These are phyloP conservation scores for Aradus depressus DNA, from an alignment of 2,888 invertebrate genomes.

Conservation along the genomic window DNA sequence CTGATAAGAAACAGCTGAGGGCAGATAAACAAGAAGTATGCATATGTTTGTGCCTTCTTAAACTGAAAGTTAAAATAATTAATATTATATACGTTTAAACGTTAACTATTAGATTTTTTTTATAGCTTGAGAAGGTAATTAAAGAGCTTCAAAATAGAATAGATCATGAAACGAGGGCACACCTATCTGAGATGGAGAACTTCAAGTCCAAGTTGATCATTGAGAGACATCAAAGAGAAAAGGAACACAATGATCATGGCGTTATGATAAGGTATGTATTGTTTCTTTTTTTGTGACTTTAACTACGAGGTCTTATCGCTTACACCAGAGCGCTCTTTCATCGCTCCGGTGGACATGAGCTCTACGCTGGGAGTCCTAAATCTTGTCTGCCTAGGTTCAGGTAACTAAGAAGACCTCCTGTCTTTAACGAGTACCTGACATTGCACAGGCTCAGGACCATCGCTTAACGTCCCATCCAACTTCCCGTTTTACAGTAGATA, in stretches of 20 bases:
- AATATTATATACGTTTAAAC: neutral
- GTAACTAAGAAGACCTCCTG: no score
- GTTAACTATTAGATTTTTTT: conserved; percentile 25
- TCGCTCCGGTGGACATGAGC: no score
- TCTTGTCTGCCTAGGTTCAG: no score
- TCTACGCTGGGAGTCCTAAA: no score
- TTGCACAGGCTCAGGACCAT: no score
- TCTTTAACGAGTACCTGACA: no score
- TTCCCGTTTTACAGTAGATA: no score
- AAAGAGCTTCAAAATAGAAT: conserved; percentile 49
- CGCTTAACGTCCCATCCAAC: no score
- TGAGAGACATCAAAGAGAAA: conserved; percentile 70
- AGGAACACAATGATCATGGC: conserved; percentile 64
- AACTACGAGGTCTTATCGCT: conserved; percentile 17
- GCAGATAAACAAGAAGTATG: conserved; percentile 38
- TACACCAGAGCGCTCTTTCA: no score
- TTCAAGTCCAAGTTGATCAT: conserved; percentile 60
- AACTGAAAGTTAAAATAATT: neutral
- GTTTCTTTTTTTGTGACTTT: conserved; percentile 2
- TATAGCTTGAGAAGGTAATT: conserved; percentile 49
- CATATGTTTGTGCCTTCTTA: neutral
- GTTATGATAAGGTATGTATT: conserved; percentile 53
- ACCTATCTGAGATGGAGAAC: conserved; percentile 51
- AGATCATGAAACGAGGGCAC: conserved; percentile 45
- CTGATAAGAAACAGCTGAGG: conserved; percentile 52